Conservation (phyloP, 2,888 invertebrate genomes). For the Geotrupes spiniger region DNA sequence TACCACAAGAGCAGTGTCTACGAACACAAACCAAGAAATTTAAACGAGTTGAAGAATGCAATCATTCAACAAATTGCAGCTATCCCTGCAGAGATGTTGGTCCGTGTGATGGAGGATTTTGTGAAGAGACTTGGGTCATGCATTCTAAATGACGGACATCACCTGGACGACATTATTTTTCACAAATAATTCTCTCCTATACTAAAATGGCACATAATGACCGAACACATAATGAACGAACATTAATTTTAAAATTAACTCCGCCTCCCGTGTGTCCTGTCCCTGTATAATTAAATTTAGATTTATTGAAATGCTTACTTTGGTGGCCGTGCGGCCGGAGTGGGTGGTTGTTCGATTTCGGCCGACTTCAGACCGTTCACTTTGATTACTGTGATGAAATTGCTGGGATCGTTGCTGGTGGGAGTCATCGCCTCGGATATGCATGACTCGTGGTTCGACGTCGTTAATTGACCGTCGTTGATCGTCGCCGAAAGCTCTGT, state of each 20-base stretch:
- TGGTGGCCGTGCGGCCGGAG: slow-evolving; percentile 39
- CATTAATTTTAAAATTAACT: too few species aligned
- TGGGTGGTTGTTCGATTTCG: slow-evolving; percentile 27
- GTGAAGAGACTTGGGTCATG: background rate
- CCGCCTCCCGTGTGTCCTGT: background rate
- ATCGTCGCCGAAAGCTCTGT: slow-evolving; percentile 60
- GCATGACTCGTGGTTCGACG: slow-evolving; percentile 11
- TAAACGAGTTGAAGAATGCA: slow-evolving; percentile 1
- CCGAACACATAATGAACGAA: too few species aligned
- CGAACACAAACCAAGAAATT: background rate
- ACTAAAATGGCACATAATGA: too few species aligned
- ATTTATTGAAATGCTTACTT: slow-evolving; percentile 36
- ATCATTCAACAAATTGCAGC: slow-evolving; percentile 3
- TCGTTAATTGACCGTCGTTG: slow-evolving; percentile 17
- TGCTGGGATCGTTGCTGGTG: slow-evolving; percentile 51
- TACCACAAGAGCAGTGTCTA: background rate
- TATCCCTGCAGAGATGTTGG: slow-evolving; percentile 10
- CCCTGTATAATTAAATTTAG: background rate
- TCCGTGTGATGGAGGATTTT: slow-evolving; percentile 7
- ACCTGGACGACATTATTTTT: background rate
- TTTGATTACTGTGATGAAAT: slow-evolving; percentile 87
- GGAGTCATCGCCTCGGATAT: slow-evolving; percentile 16
- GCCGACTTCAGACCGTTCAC: slow-evolving; percentile 72
- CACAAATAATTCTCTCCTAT: background rate
- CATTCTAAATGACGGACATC: background rate